Evolutionary conservation across 2,888 invertebrate species (phyloP), one percentile per base, ranked within the genome.

Genomic region (Linnaemya tessellans): DNA sequence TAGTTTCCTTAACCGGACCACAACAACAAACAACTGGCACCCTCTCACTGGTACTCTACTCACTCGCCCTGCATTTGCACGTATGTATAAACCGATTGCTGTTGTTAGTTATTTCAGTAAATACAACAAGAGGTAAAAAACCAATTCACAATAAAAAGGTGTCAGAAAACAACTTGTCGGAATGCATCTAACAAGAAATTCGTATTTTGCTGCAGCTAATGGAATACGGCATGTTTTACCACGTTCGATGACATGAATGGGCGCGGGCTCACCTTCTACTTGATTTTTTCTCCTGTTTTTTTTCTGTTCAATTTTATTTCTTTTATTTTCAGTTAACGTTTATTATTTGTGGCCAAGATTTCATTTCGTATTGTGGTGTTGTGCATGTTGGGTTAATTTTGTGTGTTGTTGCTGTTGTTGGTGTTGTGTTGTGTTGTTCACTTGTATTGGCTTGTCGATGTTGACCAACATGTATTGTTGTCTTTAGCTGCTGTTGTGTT

Each of bases 101-200:
- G 56, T 68, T 75, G 20, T 22, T 74, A 38, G 70, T 56, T 71
- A 15, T 68, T 43, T 60, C 54, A 56, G 54, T 70, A 67, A 49
- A 49, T 5, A 41, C 11, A 43, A 60, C 30, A 30, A 41, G 79
- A 80, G 77, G 80, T 84, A 73, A 38, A n/a, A 30, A 18, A 51
- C 25, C 77, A 65, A 58, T 20, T 73, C 49, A 73, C 73, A 74
- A 87, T 87, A 85, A 87, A 90, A 91, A 92, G 91, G 92, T 92
- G 92, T 92, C 92, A 92, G 92, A 91, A 92, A 92, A 92, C 92
- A 92, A 92, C 91, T 92, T 92, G 92, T 92, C 92, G 92, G 91
- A 91, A 92, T 92, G 92, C 92, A 92, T 92, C 92, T 92, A 92
- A 92, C 92, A 92, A 92, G 92, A 92, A 92, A 92, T 92, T 92